phyloP scores from a whole-genome alignment of 2,113 vertebrate species.

The Podiceps cristatus region DNA sequence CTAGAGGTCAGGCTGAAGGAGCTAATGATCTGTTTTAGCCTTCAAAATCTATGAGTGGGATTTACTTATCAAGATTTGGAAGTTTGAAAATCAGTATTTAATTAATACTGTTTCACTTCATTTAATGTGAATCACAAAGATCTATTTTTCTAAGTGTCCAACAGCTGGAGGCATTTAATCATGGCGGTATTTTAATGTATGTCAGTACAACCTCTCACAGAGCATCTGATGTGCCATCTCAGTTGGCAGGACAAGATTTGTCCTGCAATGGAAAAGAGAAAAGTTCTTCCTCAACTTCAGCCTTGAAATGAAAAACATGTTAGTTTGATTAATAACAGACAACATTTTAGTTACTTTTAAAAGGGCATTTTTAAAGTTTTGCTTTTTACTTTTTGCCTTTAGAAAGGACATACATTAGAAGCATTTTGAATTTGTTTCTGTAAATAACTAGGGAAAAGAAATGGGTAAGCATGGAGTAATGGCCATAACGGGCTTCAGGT shows the following conservation, averaged over 20 bases:
- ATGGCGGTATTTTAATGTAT: background rate
- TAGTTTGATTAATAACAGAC: background rate
- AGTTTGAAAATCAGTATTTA: background rate
- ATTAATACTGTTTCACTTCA: background rate
- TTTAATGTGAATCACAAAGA: background rate
- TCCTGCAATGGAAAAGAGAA: background rate
- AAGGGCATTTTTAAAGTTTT: background rate
- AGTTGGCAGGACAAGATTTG: background rate
- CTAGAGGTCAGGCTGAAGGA: conserved; percentile 64
- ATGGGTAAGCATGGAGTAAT: background rate
- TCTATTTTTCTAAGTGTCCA: background rate
- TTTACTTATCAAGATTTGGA: background rate
- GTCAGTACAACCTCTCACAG: background rate
- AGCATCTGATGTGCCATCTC: background rate
- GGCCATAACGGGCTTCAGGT: background rate
- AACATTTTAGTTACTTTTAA: background rate
- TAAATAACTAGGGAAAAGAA: background rate
- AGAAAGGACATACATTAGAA: background rate
- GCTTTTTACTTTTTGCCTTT: background rate
- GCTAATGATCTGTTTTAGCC: background rate
- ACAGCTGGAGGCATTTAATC: background rate
- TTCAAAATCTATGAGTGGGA: background rate
- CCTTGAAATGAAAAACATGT: background rate
- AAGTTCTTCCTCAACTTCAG: background rate
- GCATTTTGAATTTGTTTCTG: background rate